These are phyloP conservation scores for Alexandromys oeconomus DNA, from an alignment of 2,797 vertebrate genomes.

Conservation along the genomic window DNA sequence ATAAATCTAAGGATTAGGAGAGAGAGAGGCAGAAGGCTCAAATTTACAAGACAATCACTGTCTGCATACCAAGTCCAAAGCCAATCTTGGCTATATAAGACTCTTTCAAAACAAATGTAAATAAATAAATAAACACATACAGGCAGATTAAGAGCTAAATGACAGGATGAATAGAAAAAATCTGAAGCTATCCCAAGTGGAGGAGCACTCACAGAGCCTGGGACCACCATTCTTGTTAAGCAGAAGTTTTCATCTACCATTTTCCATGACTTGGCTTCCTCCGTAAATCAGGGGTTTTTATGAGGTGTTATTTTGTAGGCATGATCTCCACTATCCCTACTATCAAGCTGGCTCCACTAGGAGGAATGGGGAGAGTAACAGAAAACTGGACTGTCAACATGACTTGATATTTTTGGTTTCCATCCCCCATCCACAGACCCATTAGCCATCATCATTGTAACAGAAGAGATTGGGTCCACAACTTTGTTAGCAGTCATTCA, in stretches of 20 bases:
- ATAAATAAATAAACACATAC: background rate
- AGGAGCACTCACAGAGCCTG: no score
- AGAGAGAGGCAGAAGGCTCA: background rate
- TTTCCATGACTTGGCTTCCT: background rate
- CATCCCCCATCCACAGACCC: background rate
- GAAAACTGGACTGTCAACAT: background rate
- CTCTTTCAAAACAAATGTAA: background rate
- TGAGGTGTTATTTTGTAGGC: background rate
- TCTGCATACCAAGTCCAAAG: background rate
- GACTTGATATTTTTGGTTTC: background rate
- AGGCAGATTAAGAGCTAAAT: background rate
- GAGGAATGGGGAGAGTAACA: background rate
- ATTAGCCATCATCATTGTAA: background rate
- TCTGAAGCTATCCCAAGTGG: background rate
- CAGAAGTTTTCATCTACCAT: no score
- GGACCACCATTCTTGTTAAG: background rate
- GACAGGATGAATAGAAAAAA: background rate
- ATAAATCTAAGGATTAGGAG: background rate
- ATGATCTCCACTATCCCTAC: background rate
- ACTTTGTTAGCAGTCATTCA: no score
- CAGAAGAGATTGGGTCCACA: background rate
- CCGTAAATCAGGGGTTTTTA: background rate
- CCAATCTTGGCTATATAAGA: background rate
- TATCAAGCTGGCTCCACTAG: background rate
- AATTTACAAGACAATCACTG: background rate